These are phyloP conservation scores for Cephus rjabovi DNA, from an alignment of 2,888 invertebrate species.

Conservation along the genomic window DNA sequence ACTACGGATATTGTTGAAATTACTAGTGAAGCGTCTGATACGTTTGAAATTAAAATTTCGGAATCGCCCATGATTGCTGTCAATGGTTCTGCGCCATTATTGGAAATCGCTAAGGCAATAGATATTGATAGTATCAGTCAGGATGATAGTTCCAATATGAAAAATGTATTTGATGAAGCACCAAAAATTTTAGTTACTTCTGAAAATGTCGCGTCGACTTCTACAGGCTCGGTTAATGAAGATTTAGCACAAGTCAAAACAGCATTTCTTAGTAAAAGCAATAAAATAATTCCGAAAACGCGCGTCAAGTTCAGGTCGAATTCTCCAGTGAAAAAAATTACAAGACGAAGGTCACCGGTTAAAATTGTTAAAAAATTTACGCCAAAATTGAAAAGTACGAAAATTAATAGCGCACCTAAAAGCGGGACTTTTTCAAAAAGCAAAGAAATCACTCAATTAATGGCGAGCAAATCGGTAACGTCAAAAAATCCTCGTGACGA, in stretches of 20 bases:
- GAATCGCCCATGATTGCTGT: constrained; percentile 48
- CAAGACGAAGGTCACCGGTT: constrained; percentile 51
- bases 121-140: not conserved
- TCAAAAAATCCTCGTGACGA: constrained; percentile 7
- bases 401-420: constrained; percentile 31
- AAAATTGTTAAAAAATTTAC: constrained; percentile 42
- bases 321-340: constrained; percentile 54
- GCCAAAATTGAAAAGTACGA: constrained; percentile 30
- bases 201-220: not conserved
- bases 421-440: constrained; percentile 30
- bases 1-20: not conserved
- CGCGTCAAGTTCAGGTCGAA: constrained; percentile 41
- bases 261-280: not conserved
- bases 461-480: constrained; percentile 24
- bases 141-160: too few species aligned
- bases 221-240: not conserved
- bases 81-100: constrained; percentile 48
- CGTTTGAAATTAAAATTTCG: constrained; percentile 51
- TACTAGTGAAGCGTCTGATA: constrained; percentile 24
- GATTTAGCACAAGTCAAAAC: not conserved
- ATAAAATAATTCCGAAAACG: constrained; percentile 7
- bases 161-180: not conserved
- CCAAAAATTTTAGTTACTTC: not conserved
- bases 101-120: not conserved
- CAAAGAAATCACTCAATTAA: constrained; percentile 30